These are phyloP conservation scores for Phortica magna DNA, from an alignment of 2,888 invertebrate species.

Conservation along the genomic window DNA sequence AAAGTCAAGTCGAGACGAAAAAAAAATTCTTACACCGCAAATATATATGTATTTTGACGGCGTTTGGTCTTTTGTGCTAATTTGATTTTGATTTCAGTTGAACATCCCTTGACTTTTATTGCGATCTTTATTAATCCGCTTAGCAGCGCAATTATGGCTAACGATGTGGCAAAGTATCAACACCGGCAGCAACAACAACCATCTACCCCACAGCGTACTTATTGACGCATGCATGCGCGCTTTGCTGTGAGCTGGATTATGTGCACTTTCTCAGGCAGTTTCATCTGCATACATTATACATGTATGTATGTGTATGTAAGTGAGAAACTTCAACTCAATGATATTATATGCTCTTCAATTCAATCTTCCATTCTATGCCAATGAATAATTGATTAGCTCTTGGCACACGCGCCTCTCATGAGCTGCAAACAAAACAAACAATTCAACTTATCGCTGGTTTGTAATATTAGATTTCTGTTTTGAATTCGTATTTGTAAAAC, in stretches of 20 bases:
- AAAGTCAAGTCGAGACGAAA: background rate
- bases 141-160: conserved; percentile 64
- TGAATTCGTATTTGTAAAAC: too few species aligned
- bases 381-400: conserved; percentile 15
- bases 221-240: conserved; percentile 38
- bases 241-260: conserved; percentile 70
- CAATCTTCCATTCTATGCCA: background rate
- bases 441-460: too few species aligned
- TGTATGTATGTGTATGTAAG: too few species aligned
- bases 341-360: too few species aligned
- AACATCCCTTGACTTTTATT: conserved; percentile 42
- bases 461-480: too few species aligned
- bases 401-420: too few species aligned
- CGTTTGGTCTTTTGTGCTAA: conserved; percentile 54
- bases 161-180: conserved; percentile 53
- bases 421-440: too few species aligned
- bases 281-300: conserved; percentile 25
- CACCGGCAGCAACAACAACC: conserved; percentile 47
- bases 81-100: conserved; percentile 69
- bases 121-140: conserved; percentile 68
- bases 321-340: too few species aligned
- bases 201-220: conserved; percentile 14
- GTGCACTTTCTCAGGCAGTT: conserved; percentile 63
- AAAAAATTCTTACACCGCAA: background rate
- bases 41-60: background rate